Percentiles rank a stretch among this genome's conserved stretches.
Evolutionary conservation across 2,797 vertebrate genomes (phyloP).

Genomic region (Rhodeus uyekii): DNA sequence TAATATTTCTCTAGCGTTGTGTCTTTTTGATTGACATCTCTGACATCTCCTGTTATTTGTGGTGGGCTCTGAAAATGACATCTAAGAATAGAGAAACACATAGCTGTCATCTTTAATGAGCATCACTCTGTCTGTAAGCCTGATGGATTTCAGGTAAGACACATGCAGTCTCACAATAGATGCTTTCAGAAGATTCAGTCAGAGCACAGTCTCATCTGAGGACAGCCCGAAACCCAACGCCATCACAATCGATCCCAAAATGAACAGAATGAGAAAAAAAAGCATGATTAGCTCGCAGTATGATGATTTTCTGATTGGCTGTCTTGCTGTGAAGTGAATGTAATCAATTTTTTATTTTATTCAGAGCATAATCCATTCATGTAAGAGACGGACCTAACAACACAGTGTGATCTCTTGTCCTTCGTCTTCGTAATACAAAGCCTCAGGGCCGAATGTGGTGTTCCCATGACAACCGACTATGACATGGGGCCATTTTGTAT

Average conservation of each 20-base stretch:
- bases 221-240: background rate
- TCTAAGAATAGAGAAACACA: slow-evolving; percentile 13
- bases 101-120: slow-evolving; percentile 36
- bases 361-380: slow-evolving; percentile 40
- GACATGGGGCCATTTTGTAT: slow-evolving; percentile 50
- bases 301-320: slow-evolving; percentile 43
- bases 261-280: slow-evolving; percentile 23
- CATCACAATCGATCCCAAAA: slow-evolving; percentile 38
- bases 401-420: slow-evolving; percentile 35
- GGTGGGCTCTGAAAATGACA: slow-evolving; percentile 7
- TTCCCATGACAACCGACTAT: slow-evolving; percentile 54
- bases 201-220: background rate
- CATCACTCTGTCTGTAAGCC: background rate
- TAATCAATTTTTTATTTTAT: slow-evolving; percentile 39
- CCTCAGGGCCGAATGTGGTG: slow-evolving; percentile 30
- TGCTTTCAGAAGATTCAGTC: slow-evolving; percentile 13
- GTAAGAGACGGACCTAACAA: slow-evolving; percentile 27
- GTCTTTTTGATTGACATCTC: slow-evolving; percentile 25
- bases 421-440: slow-evolving; percentile 45
- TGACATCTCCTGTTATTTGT: slow-evolving; percentile 12
- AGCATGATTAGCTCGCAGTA: slow-evolving; percentile 30
- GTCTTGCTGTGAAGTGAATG: slow-evolving; percentile 12
- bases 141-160: slow-evolving; percentile 29
- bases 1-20: slow-evolving; percentile 6
- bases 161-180: slow-evolving; percentile 10